Conservation (phyloP, 2,888 invertebrate genomes). For the Diaperis boleti region DNA sequence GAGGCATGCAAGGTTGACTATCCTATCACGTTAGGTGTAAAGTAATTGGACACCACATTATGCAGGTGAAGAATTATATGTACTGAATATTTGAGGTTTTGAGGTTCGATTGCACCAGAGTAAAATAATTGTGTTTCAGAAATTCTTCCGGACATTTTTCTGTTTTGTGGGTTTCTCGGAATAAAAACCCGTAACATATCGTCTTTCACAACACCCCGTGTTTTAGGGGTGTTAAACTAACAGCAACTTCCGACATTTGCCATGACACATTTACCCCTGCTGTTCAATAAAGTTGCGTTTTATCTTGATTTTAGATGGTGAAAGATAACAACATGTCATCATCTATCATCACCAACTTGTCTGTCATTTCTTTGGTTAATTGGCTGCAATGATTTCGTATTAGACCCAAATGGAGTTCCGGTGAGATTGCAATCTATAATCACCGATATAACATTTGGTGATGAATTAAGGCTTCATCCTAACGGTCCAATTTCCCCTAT, state of each 20-base stretch:
- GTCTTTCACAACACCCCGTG: neutral
- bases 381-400: conserved; percentile 9
- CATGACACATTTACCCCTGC: neutral
- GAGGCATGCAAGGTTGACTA: no score
- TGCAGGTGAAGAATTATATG: no score
- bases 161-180: conserved; percentile 1
- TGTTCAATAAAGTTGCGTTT: neutral
- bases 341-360: conserved; percentile 6
- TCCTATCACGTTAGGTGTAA: no score
- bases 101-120: no score
- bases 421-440: conserved; percentile 11
- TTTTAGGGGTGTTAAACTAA: neutral
- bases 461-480: conserved; percentile 4
- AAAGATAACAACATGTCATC: conserved; percentile 6
- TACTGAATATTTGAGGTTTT: no score
- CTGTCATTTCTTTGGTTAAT: conserved; percentile 4
- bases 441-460: conserved; percentile 4
- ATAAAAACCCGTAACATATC: neutral
- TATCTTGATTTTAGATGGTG: conserved; percentile 8
- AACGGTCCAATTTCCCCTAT: neutral
- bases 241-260: conserved; percentile 4
- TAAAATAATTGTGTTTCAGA: no score
- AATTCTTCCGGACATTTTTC: no score
- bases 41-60: no score
- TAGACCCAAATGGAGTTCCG: conserved; percentile 7